These are phyloP conservation scores for Cheiracanthium punctorium DNA, from an alignment of 2,888 invertebrate species.

Conservation along the genomic window DNA sequence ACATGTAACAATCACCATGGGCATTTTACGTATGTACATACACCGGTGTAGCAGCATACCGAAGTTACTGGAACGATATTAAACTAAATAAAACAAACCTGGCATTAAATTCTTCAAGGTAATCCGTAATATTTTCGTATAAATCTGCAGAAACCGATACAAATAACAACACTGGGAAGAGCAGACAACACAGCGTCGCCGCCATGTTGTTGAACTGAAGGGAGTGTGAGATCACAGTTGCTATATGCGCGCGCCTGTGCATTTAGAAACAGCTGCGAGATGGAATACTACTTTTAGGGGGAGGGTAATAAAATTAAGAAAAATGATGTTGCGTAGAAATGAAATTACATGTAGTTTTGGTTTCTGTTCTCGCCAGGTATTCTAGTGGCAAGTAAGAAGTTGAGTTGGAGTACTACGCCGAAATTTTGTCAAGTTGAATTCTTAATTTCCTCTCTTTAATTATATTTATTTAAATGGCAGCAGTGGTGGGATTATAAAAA, in stretches of 20 bases:
- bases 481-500: too few relatives aligned
- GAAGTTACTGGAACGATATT: background rate
- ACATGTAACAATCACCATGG: background rate
- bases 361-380: background rate
- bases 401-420: too few relatives aligned
- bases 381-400: too few relatives aligned
- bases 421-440: too few relatives aligned
- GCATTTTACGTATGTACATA: too few relatives aligned
- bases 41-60: too few relatives aligned
- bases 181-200: conserved; percentile 53
- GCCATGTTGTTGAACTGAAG: conserved; percentile 54
- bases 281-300: conserved; percentile 18
- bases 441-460: too few relatives aligned
- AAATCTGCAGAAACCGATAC: conserved; percentile 12
- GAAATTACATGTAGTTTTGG: conserved; percentile 9
- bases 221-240: conserved; percentile 29
- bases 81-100: conserved; percentile 31
- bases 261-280: conserved; percentile 51
- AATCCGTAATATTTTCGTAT: conserved; percentile 33
- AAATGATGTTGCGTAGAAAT: background rate
- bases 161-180: conserved; percentile 3
- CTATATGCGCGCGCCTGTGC: conserved; percentile 43
- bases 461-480: too few relatives aligned
- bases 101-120: conserved; percentile 48
- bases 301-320: conserved; percentile 38